These are phyloP conservation scores for Platycheirus rosarum DNA, from an alignment of 2,888 invertebrate genomes.

Conservation along the genomic window DNA sequence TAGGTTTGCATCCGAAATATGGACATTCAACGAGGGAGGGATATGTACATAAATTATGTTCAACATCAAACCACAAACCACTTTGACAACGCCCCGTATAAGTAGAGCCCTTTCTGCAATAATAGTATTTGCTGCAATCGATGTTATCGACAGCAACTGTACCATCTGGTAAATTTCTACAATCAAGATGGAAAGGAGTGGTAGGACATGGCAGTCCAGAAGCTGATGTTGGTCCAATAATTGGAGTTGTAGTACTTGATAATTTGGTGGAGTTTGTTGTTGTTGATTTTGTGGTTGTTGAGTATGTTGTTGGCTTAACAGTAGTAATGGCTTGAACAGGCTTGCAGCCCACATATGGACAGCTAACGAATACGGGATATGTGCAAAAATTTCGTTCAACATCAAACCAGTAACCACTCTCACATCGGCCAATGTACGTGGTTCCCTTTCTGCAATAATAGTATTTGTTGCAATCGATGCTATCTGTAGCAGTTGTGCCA, in stretches of 20 bases:
- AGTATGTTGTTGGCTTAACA: neutral
- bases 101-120: slow-evolving; percentile 2
- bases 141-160: slow-evolving; percentile 20
- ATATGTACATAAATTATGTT: neutral
- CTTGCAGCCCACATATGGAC: slow-evolving; percentile 27
- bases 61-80: slow-evolving; percentile 45
- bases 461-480: slow-evolving; percentile 44
- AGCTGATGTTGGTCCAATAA: slow-evolving; percentile 8
- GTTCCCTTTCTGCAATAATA: slow-evolving; percentile 23
- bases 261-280: too few species aligned
- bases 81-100: neutral
- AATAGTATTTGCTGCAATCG: slow-evolving; percentile 45
- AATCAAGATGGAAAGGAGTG: slow-evolving; percentile 16
- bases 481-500: slow-evolving; percentile 8
- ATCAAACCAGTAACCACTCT: slow-evolving; percentile 40
- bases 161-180: neutral
- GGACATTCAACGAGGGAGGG: slow-evolving; percentile 35
- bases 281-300: neutral
- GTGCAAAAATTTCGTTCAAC: slow-evolving; percentile 5
- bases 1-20: slow-evolving; percentile 26
- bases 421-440: neutral
- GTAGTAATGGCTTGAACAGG: neutral
- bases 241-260: too few species aligned
- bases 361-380: slow-evolving; percentile 20
- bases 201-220: slow-evolving; percentile 34